Base-by-base conservation (phyloP, 2,113 vertebrate genomes). In the Romanogobio albipinnatus region DNA sequence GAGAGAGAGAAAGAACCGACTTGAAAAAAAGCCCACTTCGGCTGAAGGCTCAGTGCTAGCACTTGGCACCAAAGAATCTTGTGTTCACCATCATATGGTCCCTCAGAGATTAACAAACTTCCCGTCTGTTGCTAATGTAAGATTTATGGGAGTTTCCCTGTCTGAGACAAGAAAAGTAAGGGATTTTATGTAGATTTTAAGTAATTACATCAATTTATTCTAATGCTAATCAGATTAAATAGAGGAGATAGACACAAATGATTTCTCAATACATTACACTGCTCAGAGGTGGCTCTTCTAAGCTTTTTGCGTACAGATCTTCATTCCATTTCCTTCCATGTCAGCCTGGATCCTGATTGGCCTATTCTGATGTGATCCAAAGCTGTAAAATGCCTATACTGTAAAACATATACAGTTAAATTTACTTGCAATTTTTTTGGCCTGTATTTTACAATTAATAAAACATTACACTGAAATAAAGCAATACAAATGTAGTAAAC, bases 1-100 rank as follows among this genome's bases (percentile, higher is more conserved):
- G 19, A 70, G 19, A 45, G 59, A 77, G 66, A 64, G n/a, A 66
- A 77, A 58, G 64, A 51, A 73, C 75, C 7, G 39, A 15, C 70
- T 68, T 77, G 66, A 24, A 51, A 86, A 68, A 45, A 84, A 87
- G 56, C 36, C 26, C 70, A 64, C 74, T 39, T 58, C 26, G 24
- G 76, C 71, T 66, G 89, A 70, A 82, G 82, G 53, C 47, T 82
- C 33, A 39, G 33, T 17, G 3, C 43, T 71, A 68, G 47, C 62
- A 82, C n/a, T 62, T 77, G 26, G 56, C 49, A 61, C n/a, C 78
- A 76, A 45, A 82, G 56, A 45, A 71, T 70, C 33, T 77, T 51
- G 64, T 62, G 26, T 59, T 76, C 49, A 59, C 14, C 56, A 77
- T 62, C 56, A 3, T 33, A 51, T 7, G 24, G 43, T 47, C 14